Percentiles rank a stretch among this genome's conserved stretches.
Conservation (phyloP, 92 coral and sea anemone species). For the Chrysogorgia sp. region DNA sequence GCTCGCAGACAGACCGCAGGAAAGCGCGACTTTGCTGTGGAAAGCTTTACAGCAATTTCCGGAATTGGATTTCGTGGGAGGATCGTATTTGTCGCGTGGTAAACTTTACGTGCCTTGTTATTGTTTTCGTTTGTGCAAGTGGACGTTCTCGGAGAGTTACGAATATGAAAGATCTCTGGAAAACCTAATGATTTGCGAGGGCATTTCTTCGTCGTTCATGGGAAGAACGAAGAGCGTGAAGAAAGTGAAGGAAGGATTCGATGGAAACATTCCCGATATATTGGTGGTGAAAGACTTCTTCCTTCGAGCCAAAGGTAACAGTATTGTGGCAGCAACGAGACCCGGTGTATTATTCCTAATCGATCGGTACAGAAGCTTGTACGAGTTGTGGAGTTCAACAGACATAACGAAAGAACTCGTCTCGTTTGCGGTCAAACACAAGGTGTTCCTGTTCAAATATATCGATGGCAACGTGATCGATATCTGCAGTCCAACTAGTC, state of each 20-base stretch:
- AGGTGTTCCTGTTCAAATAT: constrained; percentile 48
- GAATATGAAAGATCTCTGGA: constrained; percentile 59
- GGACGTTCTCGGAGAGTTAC: constrained; percentile 62
- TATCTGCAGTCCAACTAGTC: constrained; percentile 51
- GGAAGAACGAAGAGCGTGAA: constrained; percentile 35
- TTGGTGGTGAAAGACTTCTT: constrained; percentile 55
- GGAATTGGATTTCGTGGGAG: constrained; percentile 67
- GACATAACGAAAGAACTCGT: constrained; percentile 23
- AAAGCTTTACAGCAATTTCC: constrained; percentile 57
- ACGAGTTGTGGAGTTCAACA: constrained; percentile 10
- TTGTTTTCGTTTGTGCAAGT: constrained; percentile 58
- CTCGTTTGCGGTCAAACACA: constrained; percentile 57
- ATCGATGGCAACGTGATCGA: constrained; percentile 25
- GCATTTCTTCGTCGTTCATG: constrained; percentile 52
- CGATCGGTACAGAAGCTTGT: neutral
- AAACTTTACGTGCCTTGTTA: constrained; percentile 50
- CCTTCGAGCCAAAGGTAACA: constrained; percentile 42
- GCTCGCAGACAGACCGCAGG: constrained; percentile 42
- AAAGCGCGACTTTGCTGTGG: constrained; percentile 50
- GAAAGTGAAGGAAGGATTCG: constrained; percentile 24
- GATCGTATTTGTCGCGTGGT: constrained; percentile 46
- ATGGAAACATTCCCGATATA: constrained; percentile 27
- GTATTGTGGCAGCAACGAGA: constrained; percentile 31
- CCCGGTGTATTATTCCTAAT: constrained; percentile 47
- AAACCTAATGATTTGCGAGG: constrained; percentile 66